Base-by-base conservation (phyloP, 2,113 vertebrate species). In the Tachysurus fulvidraco region DNA sequence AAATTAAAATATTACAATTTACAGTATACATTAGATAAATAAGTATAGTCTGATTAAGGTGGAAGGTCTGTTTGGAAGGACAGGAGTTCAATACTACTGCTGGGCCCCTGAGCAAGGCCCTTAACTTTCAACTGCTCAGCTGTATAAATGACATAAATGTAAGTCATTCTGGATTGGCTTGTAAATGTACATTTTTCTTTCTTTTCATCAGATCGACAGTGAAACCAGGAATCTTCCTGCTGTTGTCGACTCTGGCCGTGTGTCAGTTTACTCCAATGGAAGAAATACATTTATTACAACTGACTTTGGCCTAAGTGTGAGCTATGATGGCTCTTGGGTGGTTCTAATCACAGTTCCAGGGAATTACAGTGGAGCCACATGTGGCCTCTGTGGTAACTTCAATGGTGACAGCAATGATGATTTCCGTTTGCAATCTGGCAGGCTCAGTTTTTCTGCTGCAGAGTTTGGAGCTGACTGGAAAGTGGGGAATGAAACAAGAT, bases 311-410 rank as follows among this genome's bases (percentile, higher is more conserved):
- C 30, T 94, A 1, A 89, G 55, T 0, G 90, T 95, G 89, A 92
- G 79, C 2, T 94, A 92, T 0, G 90, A 93, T 84, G 92, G 93
- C 69, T 65, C 7, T 21, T 89, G 86, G 59, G 88, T 64, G 74
- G 91, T 92, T 21, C 79, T 64, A 6, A 90, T 95, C 81, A 83
- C 85, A 62, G 82, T 94, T 8, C 94, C 90, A 2, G 60, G 86
- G 12, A 79, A 25, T 55, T 94, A 91, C 80, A 89, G 89, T 16
- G 92, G 86, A 30, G 19, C 87, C 28, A 91, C 79, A 1, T 92
- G 93, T 5, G 93, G 94, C 54, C 90, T 94, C 23, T 95, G 94
- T 90, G 94, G 94, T 25, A 91, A 95, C 87, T 94, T 94, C 85
- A 94, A 95, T 84, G 86, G 92, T 5, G 82, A 91, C 52, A n/a